These are phyloP conservation scores for Gadus chalcogrammus DNA, from an alignment of 2,113 vertebrate genomes.

Conservation along the genomic window DNA sequence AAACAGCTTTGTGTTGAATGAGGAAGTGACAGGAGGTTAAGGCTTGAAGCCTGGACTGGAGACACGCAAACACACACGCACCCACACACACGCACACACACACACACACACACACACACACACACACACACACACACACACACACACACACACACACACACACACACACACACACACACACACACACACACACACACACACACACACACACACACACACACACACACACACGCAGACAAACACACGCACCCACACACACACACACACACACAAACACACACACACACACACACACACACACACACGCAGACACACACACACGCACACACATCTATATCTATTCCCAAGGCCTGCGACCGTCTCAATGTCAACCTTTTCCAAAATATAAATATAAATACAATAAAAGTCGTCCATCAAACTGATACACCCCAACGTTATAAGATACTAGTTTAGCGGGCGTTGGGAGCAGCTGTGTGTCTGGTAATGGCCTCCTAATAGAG, in stretches of 20 bases:
- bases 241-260: neutral
- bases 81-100: neutral
- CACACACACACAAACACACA: neutral
- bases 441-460: slow-evolving; percentile 37
- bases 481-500: slow-evolving; percentile 68
- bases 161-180: neutral
- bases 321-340: slow-evolving; percentile 4
- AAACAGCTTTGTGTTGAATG: slow-evolving; percentile 46
- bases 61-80: slow-evolving; percentile 5
- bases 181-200: neutral
- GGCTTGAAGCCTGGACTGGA: slow-evolving; percentile 20
- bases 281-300: neutral
- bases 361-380: slow-evolving; percentile 60
- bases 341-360: slow-evolving; percentile 42
- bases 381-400: slow-evolving; percentile 52
- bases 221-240: slow-evolving; percentile 8
- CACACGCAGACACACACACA: slow-evolving; percentile 1
- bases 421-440: slow-evolving; percentile 55
- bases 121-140: slow-evolving; percentile 16
- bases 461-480: slow-evolving; percentile 46
- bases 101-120: neutral
- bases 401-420: slow-evolving; percentile 36
- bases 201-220: slow-evolving; percentile 5
- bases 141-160: neutral
- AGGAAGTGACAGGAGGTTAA: slow-evolving; percentile 35